Conservation (phyloP, 2,113 vertebrate genomes). For the Pantherophis guttatus region DNA sequence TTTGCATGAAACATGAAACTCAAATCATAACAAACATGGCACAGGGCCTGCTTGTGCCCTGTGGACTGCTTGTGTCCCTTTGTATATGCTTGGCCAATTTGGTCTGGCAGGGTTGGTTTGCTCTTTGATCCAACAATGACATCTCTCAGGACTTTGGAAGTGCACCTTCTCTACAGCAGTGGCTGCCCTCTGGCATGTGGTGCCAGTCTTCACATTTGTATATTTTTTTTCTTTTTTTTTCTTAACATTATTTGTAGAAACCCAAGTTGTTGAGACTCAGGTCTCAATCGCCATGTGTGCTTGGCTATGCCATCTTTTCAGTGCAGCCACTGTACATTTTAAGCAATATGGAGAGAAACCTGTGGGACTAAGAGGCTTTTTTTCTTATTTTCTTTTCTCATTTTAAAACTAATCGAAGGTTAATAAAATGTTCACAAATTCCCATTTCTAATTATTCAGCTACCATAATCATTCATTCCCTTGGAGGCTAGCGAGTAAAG, state of each 20-base stretch:
- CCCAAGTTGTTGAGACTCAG: background rate
- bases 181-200: background rate
- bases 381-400: slow-evolving; percentile 51
- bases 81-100: background rate
- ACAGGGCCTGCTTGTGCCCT: background rate
- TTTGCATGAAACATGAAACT: background rate
- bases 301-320: slow-evolving; percentile 38
- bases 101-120: background rate
- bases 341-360: slow-evolving; percentile 35
- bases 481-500: slow-evolving; percentile 54
- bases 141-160: background rate
- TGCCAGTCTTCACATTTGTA: too few species aligned
- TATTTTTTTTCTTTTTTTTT: background rate
- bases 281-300: background rate
- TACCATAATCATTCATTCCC: slow-evolving; percentile 67
- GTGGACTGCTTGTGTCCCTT: background rate
- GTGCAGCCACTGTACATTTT: slow-evolving; percentile 45
- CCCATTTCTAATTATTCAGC: slow-evolving; percentile 72
- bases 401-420: slow-evolving; percentile 69
- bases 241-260: background rate
- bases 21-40: background rate
- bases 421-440: slow-evolving; percentile 68
- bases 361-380: slow-evolving; percentile 39
- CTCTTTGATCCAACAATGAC: background rate
- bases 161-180: background rate